Base-by-base conservation (phyloP, 2,113 vertebrate genomes). In the Vulpes vulpes region DNA sequence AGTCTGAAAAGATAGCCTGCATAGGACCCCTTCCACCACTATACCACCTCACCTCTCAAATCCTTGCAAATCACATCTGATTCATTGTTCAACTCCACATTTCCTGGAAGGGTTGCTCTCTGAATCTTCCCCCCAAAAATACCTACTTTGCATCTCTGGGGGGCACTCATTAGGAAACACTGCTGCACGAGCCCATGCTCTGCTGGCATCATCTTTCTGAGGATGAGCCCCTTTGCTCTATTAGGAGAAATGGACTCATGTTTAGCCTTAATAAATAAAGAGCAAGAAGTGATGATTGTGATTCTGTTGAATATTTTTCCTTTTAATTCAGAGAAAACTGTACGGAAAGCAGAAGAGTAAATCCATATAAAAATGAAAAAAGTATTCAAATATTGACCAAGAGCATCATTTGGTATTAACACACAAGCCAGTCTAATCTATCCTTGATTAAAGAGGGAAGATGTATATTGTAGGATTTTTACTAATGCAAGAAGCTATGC, bases 401-500 rank as follows among this genome's bases (percentile, higher is more conserved):
- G 20, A 84, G 5, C 19, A 32, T 49, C 20, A 15, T 32, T 90
- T 90, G 76, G 11, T 89, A n/a, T 91, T 23, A 89, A 93, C 17
- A 57, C 5, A 16, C 49, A 95, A 62, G 1, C 51, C 92, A 80
- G 43, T 82, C 80, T 94, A n/a, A 82, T 35, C 17, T 32, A 67
- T 53, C 78, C n/a, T 83, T 11, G 0, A 84, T 92, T 79, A 79
- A 95, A 96, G 23, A 95, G 78, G 59, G 53, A 64, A 80, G 35
- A 27, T 81, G 32, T 73, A 12, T 94, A 73, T 65, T 91, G 93
- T 76, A 12, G 43, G 83, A 55, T 17, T 95, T 96, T 91, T 64
- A 55, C 76, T 95, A 90, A 96, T 91, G 95, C 94, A 88, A 95
- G 78, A 83, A 92, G 27, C 19, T 71, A 27, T 60, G 14, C 35